Conservation (phyloP, 2,797 vertebrate genomes). For the Danio jaintianensis region DNA sequence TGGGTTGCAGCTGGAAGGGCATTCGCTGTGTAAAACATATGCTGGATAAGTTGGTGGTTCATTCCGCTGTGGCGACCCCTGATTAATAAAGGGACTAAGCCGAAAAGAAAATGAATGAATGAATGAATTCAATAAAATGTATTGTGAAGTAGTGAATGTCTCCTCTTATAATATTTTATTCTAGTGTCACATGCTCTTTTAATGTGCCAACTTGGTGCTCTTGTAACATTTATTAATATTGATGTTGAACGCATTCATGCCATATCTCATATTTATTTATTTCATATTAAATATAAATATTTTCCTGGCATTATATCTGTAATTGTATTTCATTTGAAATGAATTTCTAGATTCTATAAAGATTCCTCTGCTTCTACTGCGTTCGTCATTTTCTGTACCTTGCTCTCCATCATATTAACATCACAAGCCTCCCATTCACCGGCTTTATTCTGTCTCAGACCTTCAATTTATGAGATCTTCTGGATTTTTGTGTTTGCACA, state of each 20-base stretch:
- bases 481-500: slow-evolving; percentile 20
- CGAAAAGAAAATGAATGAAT: too few relatives aligned
- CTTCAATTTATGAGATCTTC: background rate
- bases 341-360: too few relatives aligned
- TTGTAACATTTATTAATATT: background rate
- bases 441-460: slow-evolving; percentile 8
- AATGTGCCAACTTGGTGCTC: background rate
- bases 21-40: too few relatives aligned
- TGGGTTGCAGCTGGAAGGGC: too few relatives aligned
- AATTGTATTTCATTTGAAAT: background rate
- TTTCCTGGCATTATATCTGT: background rate
- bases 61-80: too few relatives aligned
- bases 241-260: too few relatives aligned
- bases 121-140: too few relatives aligned
- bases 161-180: too few relatives aligned
- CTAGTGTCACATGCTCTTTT: too few relatives aligned
- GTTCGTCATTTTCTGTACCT: background rate
- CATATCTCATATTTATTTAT: background rate
- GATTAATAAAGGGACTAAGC: too few relatives aligned
- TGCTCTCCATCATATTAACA: background rate
- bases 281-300: background rate
- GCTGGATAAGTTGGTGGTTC: too few relatives aligned
- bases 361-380: background rate
- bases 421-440: background rate
- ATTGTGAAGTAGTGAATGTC: too few relatives aligned